Percentiles rank a stretch among this genome's conserved stretches.
Conservation (phyloP, 2,797 vertebrate species). For the Darevskia mixta region DNA sequence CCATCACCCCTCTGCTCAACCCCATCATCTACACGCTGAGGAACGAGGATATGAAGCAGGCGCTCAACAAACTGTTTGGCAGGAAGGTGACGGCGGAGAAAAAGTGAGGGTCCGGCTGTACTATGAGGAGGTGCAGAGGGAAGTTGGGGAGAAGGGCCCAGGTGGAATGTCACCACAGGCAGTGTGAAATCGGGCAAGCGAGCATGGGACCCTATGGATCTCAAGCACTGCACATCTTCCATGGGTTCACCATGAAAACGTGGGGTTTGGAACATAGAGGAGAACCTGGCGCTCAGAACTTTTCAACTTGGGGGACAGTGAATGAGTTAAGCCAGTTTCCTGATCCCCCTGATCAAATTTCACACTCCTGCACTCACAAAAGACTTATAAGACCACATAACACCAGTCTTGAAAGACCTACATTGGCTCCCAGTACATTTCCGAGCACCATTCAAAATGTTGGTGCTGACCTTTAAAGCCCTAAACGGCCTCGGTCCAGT, state of each 20-base stretch:
- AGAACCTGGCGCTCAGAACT: neutral
- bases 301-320: neutral
- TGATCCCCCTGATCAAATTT: neutral
- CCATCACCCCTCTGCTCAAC: conserved; percentile 71
- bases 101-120: neutral
- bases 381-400: neutral
- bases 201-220: neutral
- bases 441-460: too few species aligned
- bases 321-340: neutral
- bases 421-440: too few species aligned
- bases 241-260: neutral
- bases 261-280: neutral
- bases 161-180: neutral
- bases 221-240: neutral
- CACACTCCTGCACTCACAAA: neutral
- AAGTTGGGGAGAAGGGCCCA: neutral
- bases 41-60: conserved; percentile 74
- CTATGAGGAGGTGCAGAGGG: too few species aligned
- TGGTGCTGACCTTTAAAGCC: too few species aligned
- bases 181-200: neutral
- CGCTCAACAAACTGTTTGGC: conserved; percentile 60
- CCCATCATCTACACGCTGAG: conserved; percentile 74
- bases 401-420: too few species aligned
- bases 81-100: conserved; percentile 24
- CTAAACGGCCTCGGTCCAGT: too few species aligned